Conservation (phyloP, 1,140 invertebrate genomes). For the Globodera ellingtonae region DNA sequence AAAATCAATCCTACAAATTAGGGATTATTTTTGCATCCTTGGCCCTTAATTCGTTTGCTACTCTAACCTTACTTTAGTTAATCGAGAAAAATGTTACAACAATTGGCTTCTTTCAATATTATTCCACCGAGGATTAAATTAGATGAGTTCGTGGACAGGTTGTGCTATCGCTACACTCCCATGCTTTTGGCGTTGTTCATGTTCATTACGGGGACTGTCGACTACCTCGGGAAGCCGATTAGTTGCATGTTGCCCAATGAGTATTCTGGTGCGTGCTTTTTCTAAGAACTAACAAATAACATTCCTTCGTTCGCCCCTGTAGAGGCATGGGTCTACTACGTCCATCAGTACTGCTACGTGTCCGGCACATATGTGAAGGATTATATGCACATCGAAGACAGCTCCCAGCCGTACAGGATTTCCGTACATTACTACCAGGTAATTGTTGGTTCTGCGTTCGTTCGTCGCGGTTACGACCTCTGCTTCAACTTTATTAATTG, state of each 20-base stretch:
- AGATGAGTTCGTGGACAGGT: constrained; percentile 19
- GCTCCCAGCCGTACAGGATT: neutral
- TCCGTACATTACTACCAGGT: constrained; percentile 25
- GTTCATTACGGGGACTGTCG: constrained; percentile 29
- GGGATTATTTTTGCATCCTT: too few relatives aligned
- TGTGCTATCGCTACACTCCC: constrained; percentile 23
- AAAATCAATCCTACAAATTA: too few relatives aligned
- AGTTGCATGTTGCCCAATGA: constrained; percentile 21
- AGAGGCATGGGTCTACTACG: constrained; percentile 18
- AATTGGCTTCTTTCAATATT: too few relatives aligned
- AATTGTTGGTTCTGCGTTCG: neutral
- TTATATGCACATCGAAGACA: neutral
- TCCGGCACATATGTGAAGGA: constrained; percentile 23
- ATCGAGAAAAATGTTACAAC: too few relatives aligned
- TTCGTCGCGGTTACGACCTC: too few relatives aligned
- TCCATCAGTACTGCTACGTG: constrained; percentile 27
- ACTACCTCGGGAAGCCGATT: constrained; percentile 21
- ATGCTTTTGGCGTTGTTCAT: constrained; percentile 23
- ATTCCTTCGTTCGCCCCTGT: neutral
- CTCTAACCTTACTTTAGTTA: too few relatives aligned
- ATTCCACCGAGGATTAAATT: neutral
- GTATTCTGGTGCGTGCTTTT: constrained; percentile 8
- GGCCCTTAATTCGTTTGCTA: too few relatives aligned
- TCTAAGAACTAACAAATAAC: neutral
- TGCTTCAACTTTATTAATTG: neutral